Conservation (phyloP, 2,888 invertebrate genomes). For the Drosophila monieri region DNA sequence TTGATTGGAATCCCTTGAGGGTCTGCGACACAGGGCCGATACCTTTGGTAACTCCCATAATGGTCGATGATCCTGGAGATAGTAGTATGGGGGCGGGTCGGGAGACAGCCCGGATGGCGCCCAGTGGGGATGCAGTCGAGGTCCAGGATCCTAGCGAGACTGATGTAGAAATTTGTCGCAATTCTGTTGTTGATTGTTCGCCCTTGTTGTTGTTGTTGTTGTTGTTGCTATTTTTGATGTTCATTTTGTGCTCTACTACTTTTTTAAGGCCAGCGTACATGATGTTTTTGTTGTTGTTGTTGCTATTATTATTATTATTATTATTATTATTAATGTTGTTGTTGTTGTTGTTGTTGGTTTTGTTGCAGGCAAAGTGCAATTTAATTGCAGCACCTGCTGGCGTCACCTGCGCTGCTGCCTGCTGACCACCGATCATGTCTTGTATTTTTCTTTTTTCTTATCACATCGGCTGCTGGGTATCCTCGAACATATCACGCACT, state of each 20-base stretch:
- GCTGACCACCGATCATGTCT: constrained; percentile 62
- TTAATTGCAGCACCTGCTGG: constrained; percentile 50
- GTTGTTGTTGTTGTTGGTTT: constrained; percentile 31
- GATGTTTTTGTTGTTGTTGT: constrained; percentile 15
- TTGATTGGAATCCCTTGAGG: neutral
- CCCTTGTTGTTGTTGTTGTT: constrained; percentile 5
- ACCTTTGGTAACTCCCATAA: neutral
- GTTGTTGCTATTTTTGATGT: constrained; percentile 32
- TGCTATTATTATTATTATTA: constrained; percentile 17
- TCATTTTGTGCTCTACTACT: constrained; percentile 59
- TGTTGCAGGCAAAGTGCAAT: constrained; percentile 62
- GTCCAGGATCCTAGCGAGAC: neutral
- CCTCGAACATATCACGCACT: constrained; percentile 44
- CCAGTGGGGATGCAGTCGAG: neutral
- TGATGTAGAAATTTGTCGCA: constrained; percentile 46
- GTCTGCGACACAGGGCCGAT: neutral
- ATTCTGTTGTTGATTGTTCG: constrained; percentile 28
- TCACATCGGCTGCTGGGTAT: constrained; percentile 4
- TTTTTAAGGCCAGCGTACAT: constrained; percentile 46
- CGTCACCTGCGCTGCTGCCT: constrained; percentile 41
- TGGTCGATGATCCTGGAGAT: neutral
- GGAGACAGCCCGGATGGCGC: neutral
- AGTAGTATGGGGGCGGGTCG: neutral
- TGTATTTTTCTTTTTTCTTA: neutral
- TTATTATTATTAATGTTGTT: constrained; percentile 23